Base-by-base conservation (phyloP, 2,888 invertebrate genomes). In the Myopa testacea region DNA sequence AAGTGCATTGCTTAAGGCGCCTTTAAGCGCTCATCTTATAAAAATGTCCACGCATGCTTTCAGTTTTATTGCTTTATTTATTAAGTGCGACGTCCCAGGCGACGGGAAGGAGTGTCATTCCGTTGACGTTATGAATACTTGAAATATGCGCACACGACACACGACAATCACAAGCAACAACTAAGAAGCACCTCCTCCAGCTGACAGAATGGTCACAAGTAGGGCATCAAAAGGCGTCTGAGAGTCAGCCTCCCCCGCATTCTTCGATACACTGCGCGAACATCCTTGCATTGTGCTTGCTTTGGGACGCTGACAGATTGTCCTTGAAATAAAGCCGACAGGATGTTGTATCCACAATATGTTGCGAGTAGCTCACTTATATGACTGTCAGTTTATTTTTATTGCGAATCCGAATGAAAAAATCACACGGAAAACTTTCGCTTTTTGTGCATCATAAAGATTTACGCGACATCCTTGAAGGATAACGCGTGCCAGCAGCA, bases 21-120 rank as follows among this genome's bases (percentile, higher is more conserved):
- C n/a, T n/a, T n/a, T n/a, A n/a, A n/a, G 70, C 78, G 78, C 75
- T 58, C 77, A 82, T 83, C 85, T 85, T 85, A 88, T 87, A 87
- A 88, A 87, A 88, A 88, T 87, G 85, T 87, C 86, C 85, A 84
- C 87, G 87, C 88, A 88, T 88, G 88, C 88, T 87, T 88, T 87
- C 85, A 83, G 45, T 86, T 88, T 88, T 88, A 88, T 88, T 88
- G 86, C 87, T 86, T 86, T 87, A 87, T 86, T n/a, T n/a, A n/a
- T n/a, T n/a, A 34, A 62, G 19, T n/a, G 14, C 58, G 26, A 34
- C 40, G 38, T 16, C 6, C 6, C 60, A 73, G 68, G 74, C 45
- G 63, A 65, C 60, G 72, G 1, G 10, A 14, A 50, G 50, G 50
- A 55, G 19, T 70, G 75, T 14, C 50, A 63, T 63, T 78, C 67